Conservation (phyloP, 2,113 vertebrate genomes). For the Macquaria australasica region DNA sequence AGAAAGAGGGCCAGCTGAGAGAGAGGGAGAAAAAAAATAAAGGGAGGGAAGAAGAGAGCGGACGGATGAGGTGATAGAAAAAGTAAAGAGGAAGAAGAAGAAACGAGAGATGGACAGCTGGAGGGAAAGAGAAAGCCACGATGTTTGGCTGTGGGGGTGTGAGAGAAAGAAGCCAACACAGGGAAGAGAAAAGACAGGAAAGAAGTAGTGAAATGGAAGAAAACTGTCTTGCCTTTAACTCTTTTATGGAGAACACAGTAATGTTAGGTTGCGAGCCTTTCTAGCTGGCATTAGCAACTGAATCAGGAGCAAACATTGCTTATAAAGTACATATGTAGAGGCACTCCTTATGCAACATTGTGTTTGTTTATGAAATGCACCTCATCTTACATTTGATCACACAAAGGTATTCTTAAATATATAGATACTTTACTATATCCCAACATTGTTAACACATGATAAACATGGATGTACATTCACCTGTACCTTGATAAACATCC, state of each 20-base stretch:
- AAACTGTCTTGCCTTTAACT: slow-evolving; percentile 43
- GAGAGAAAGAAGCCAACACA: slow-evolving; percentile 39
- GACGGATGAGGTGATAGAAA: slow-evolving; percentile 46
- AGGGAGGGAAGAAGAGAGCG: slow-evolving; percentile 27
- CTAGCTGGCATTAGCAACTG: slow-evolving; percentile 11
- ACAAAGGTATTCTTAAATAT: neutral
- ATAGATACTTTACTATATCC: neutral
- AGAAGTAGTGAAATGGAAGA: slow-evolving; percentile 20
- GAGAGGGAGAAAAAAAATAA: slow-evolving; percentile 7
- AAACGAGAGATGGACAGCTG: slow-evolving; percentile 39
- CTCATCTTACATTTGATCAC: neutral
- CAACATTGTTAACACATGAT: neutral
- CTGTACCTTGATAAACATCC: neutral
- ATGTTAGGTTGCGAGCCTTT: slow-evolving; percentile 20
- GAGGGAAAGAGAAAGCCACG: slow-evolving; percentile 46
- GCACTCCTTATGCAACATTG: neutral
- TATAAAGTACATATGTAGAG: neutral
- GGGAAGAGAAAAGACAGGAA: slow-evolving; percentile 28
- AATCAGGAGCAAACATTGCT: neutral
- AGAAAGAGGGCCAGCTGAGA: neutral
- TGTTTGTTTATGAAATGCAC: neutral
- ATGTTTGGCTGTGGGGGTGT: slow-evolving; percentile 38
- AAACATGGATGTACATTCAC: neutral
- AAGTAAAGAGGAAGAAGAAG: slow-evolving; percentile 44
- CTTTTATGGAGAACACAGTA: slow-evolving; percentile 38